These are phyloP conservation scores for Lithophane socia DNA, from an alignment of 2,888 invertebrate species.

Conservation along the genomic window DNA sequence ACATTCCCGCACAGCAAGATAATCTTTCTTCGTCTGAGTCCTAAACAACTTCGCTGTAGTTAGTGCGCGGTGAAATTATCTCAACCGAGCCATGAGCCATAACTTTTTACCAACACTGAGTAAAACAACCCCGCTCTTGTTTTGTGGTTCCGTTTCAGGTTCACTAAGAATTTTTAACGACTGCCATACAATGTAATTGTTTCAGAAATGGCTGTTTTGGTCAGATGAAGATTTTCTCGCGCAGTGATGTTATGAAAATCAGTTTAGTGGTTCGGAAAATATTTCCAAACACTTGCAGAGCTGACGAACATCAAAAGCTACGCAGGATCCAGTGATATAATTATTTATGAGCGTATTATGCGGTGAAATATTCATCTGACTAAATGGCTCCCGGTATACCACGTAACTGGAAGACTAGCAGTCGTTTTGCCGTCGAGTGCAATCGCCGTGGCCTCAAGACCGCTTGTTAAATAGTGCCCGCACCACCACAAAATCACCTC, in stretches of 20 bases:
- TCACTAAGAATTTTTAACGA: constrained; percentile 21
- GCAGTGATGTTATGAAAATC: constrained; percentile 39
- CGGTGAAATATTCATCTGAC: constrained; percentile 61
- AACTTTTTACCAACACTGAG: constrained; percentile 53
- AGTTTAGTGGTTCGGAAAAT: constrained; percentile 57
- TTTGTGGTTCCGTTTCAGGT: constrained; percentile 18
- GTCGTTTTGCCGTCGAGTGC: constrained; percentile 66
- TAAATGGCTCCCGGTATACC: constrained; percentile 61
- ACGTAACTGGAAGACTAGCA: constrained; percentile 63
- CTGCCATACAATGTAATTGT: constrained; percentile 7
- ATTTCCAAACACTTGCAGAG: constrained; percentile 38
- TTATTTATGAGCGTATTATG: constrained; percentile 36
- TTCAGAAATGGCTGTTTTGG: constrained; percentile 7
- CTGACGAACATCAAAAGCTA: constrained; percentile 28
- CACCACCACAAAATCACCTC: constrained; percentile 62
- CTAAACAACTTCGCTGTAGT: constrained; percentile 53
- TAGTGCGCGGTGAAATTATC: constrained; percentile 48
- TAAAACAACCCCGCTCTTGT: constrained; percentile 31
- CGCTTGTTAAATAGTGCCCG: constrained; percentile 70
- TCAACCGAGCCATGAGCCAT: constrained; percentile 34
- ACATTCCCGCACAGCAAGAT: constrained; percentile 43
- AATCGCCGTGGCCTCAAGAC: constrained; percentile 71
- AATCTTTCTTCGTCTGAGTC: constrained; percentile 51
- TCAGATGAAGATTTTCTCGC: constrained; percentile 34
- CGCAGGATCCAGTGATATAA: constrained; percentile 22